Conservation (phyloP, 1,140 invertebrate genomes). For the Cydia pomonella region DNA sequence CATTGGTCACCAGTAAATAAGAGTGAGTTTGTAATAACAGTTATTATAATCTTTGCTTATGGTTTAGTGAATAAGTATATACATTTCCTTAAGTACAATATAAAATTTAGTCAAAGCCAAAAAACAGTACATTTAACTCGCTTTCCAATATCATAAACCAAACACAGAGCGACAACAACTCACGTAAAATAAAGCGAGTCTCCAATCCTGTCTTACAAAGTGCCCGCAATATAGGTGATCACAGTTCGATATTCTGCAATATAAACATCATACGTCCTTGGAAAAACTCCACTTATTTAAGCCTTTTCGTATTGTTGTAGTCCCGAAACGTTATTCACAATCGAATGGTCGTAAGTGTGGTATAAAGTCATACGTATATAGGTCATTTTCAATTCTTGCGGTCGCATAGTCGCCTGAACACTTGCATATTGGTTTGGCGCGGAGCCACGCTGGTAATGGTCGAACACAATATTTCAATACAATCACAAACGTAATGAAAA, state of each 20-base stretch:
- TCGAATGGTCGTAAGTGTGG: not conserved
- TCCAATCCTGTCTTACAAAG: slow-evolving; percentile 26
- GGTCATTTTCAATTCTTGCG: not conserved
- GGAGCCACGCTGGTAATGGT: slow-evolving; percentile 21
- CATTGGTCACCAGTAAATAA: too few relatives aligned
- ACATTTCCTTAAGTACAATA: too few relatives aligned
- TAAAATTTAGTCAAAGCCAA: not conserved
- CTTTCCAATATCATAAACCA: slow-evolving; percentile 5
- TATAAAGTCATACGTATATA: not conserved
- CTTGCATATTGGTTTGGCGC: slow-evolving; percentile 32
- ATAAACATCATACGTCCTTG: not conserved
- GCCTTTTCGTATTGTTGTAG: not conserved
- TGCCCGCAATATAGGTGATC: slow-evolving; percentile 27
- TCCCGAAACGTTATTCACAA: not conserved
- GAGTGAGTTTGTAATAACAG: too few relatives aligned
- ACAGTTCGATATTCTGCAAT: not conserved
- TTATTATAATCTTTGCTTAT: too few relatives aligned
- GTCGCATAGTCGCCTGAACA: slow-evolving; percentile 2
- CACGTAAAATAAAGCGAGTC: slow-evolving; percentile 2
- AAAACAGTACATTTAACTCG: slow-evolving; percentile 1
- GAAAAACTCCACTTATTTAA: not conserved
- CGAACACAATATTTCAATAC: slow-evolving; percentile 29
- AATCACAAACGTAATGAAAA: slow-evolving; percentile 31
- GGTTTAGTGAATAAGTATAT: too few relatives aligned
- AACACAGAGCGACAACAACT: slow-evolving; percentile 6